These are phyloP conservation scores for Macrostomum cliftonense DNA, from an alignment of 2,888 invertebrate species.

Conservation along the genomic window DNA sequence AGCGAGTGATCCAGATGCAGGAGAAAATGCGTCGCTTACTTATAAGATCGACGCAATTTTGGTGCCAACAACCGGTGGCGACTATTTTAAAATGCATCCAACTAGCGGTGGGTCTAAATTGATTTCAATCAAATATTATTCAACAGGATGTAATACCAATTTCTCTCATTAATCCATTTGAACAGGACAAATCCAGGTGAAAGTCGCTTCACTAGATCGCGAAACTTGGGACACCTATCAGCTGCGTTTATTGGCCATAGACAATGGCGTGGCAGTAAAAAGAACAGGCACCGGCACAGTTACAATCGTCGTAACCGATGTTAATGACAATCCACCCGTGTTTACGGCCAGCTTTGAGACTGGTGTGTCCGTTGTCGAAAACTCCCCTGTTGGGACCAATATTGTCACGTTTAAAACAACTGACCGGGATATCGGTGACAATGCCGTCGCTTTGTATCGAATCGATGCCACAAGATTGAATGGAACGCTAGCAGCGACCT, in stretches of 20 bases:
- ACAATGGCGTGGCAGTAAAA: not conserved
- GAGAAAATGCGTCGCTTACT: constrained; percentile 1
- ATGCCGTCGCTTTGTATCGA: not conserved
- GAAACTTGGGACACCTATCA: constrained; percentile 2
- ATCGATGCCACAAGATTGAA: not conserved
- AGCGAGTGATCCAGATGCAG: not conserved
- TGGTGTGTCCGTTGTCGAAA: constrained; percentile 2
- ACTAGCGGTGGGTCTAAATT: not conserved
- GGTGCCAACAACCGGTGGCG: not conserved
- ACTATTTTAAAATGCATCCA: not conserved
- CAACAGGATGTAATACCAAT: too few species aligned
- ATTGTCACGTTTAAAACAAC: not conserved
- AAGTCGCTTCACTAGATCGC: not conserved
- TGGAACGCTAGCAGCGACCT: too few species aligned
- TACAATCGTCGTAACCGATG: not conserved
- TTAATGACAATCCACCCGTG: constrained; percentile 3
- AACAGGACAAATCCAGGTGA: not conserved
- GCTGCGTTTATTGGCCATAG: constrained; percentile 1
- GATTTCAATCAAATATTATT: not conserved
- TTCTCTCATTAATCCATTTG: too few species aligned
- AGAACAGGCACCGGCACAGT: constrained; percentile 1
- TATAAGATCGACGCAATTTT: constrained; percentile 2
- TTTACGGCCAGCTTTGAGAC: not conserved
- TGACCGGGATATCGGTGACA: not conserved
- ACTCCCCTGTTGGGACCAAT: not conserved